Evolutionary conservation across 2,113 vertebrate species (phyloP).

Genomic region (Bambusicola thoracicus): DNA sequence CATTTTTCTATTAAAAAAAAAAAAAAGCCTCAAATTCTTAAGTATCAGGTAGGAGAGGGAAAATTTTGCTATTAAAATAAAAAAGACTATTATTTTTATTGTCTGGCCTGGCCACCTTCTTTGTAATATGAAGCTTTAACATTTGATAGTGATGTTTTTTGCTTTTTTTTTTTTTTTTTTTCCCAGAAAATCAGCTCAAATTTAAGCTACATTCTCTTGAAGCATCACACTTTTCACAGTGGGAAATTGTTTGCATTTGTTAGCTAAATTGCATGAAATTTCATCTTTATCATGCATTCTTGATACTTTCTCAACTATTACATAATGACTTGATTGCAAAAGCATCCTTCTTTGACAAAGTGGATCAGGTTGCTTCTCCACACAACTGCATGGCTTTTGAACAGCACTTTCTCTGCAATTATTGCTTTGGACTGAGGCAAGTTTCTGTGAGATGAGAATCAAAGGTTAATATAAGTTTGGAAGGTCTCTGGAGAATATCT

Average conservation of each 20-base stretch:
- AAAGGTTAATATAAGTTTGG: not conserved
- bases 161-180: not conserved
- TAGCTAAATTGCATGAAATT: not conserved
- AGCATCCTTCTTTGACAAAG: not conserved
- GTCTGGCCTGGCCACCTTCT: not conserved
- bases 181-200: not conserved
- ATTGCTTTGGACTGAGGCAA: not conserved
- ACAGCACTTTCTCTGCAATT: not conserved
- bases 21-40: not conserved
- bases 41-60: not conserved
- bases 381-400: not conserved
- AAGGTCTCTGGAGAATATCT: not conserved
- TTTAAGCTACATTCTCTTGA: not conserved
- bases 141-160: not conserved
- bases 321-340: not conserved
- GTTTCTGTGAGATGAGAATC: not conserved
- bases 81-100: not conserved
- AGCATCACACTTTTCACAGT: not conserved
- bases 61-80: not conserved
- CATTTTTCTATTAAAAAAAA: too few species aligned
- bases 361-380: fast-evolving
- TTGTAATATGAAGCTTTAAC: not conserved
- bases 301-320: not conserved
- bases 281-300: not conserved
- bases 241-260: not conserved